Base-by-base conservation (phyloP, 2,113 vertebrate species). In the Mohoua ochrocephala region DNA sequence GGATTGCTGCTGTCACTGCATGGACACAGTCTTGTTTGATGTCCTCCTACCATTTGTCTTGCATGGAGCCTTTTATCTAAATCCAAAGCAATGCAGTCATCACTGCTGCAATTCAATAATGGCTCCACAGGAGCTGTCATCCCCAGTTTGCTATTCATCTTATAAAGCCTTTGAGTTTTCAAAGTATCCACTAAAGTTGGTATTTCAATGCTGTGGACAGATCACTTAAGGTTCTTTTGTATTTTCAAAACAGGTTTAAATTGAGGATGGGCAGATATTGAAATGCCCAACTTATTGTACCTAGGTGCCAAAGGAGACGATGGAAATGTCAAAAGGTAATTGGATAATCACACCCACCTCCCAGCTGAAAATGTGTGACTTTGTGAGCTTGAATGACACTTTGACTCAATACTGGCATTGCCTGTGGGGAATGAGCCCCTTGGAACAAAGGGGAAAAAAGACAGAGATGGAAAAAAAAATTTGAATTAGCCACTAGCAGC, bases 11-110 rank as follows among this genome's bases (percentile, higher is more conserved):
- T 99, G 99, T 98, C 99, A 99, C 98, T 98, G 98, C 98, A 98
- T 98, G 98, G 99, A 99, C 98, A 98, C 98, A 97, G 98, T 98
- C 98, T 98, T 99, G 98, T 99, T 99, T 99, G 99, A 99, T 99
- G 99, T 99, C 98, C 98, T 98, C 98, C 98, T 98, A 98, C 98
- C 98, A 99, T 99, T 99, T 98, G 98, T 99, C 99, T 99, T 98
- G 98, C 98, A 98, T 98, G 98, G 98, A 98, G 98, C 98, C 98
- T 99, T 99, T 99, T 99, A 99, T 99, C 99, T 99, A 98, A 98
- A 99, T 99, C 99, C 98, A 98, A 99, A 99, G 99, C 98, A 99
- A 99, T 98, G 99, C 98, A 99, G 99, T 99, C 99, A 98, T 99
- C 99, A 97, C 97, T 93, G 98, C 98, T 98, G 98, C 98, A 98